Evolutionary conservation across 2,113 vertebrate genomes (phyloP).

Genomic region (Dolichallabes microphthalmus): DNA sequence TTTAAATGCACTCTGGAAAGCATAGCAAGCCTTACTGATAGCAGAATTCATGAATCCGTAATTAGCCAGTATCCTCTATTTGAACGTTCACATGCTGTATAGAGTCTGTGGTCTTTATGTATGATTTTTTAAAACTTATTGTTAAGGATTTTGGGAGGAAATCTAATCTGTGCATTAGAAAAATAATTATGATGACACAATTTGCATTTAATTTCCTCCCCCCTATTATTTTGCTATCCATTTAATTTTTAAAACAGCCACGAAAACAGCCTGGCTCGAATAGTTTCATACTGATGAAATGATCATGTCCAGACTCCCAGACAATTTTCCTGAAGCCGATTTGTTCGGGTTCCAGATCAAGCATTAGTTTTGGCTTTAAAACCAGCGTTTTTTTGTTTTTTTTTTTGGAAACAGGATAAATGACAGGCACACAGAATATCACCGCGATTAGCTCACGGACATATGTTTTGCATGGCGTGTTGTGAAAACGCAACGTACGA

Average conservation of each 20-base stretch:
- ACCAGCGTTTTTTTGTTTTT: too few species aligned
- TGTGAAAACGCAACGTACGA: not conserved
- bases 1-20: not conserved
- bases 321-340: not conserved
- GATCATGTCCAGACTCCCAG: not conserved
- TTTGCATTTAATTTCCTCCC: not conserved
- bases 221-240: too few species aligned
- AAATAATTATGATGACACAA: not conserved
- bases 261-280: too few species aligned
- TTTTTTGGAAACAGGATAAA: not conserved
- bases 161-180: too few species aligned
- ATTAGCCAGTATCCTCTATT: not conserved
- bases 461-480: not conserved
- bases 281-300: too few species aligned
- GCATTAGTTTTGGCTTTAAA: not conserved
- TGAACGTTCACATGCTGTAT: not conserved
- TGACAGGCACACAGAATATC: not conserved
- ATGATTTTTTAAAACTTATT: too few species aligned
- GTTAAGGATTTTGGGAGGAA: too few species aligned
- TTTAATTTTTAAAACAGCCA: too few species aligned
- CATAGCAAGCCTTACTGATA: not conserved
- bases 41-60: not conserved
- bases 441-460: not conserved
- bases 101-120: too few species aligned
- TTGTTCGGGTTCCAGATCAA: not conserved